Conservation (phyloP, 1,140 invertebrate genomes). For the Trichonephila clavata region DNA sequence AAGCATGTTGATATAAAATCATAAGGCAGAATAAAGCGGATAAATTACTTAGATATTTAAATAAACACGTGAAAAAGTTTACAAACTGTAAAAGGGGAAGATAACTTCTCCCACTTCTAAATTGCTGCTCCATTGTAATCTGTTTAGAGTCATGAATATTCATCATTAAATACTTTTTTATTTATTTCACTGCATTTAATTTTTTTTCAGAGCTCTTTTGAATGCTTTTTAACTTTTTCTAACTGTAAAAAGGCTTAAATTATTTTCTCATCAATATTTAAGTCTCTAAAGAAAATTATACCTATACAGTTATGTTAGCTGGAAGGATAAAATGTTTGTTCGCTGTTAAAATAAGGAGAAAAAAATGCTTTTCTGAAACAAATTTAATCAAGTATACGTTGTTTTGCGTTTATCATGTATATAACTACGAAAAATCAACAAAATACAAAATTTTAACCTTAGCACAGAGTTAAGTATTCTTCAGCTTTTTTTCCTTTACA, state of each 20-base stretch:
- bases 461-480: background rate
- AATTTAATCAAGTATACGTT: background rate
- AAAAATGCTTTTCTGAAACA: background rate
- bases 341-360: background rate
- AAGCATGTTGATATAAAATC: background rate
- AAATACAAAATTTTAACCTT: background rate
- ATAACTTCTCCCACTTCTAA: background rate
- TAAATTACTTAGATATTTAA: conserved; percentile 10
- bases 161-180: background rate
- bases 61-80: background rate
- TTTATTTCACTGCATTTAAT: background rate
- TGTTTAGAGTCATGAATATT: conserved; percentile 3
- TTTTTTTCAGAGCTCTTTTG: background rate
- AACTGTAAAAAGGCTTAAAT: conserved; percentile 9
- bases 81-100: background rate
- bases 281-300: background rate
- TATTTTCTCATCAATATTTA: conserved; percentile 41
- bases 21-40: background rate
- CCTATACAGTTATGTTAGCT: background rate
- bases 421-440: background rate
- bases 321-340: background rate
- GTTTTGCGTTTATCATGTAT: background rate
- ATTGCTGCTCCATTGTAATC: conserved; percentile 10
- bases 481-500: background rate
- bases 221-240: background rate